phyloP scores from a whole-genome alignment of 2,113 vertebrate genomes.

The Pristiophorus japonicus region DNA sequence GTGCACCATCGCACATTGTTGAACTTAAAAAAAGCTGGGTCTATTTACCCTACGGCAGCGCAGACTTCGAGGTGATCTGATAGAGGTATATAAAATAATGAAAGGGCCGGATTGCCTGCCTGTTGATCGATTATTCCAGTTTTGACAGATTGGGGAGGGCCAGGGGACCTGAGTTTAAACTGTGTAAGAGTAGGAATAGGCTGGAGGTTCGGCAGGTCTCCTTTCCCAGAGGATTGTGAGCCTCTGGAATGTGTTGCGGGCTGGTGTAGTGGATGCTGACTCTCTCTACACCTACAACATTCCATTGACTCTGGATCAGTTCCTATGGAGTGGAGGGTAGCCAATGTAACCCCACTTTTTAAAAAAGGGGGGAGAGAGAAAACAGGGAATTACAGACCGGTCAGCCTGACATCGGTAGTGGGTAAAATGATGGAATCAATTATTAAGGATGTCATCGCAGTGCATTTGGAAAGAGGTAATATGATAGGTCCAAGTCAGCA shows the following conservation, averaged over 20 bases:
- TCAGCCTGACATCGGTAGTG: too few species aligned
- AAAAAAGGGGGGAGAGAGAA: too few species aligned
- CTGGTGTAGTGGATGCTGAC: neutral
- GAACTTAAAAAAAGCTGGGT: neutral
- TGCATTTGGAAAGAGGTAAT: too few species aligned
- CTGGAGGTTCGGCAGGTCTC: neutral
- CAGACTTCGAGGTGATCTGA: neutral
- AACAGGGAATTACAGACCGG: too few species aligned
- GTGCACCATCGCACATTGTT: neutral
- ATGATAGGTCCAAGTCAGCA: too few species aligned
- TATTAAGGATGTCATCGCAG: too few species aligned
- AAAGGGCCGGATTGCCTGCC: neutral
- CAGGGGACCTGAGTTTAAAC: neutral
- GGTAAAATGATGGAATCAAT: too few species aligned
- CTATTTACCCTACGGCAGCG: neutral
- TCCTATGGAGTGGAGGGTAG: too few species aligned
- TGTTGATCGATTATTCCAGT: neutral
- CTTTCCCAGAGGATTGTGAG: neutral
- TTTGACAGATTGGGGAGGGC: neutral
- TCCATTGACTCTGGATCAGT: too few species aligned
- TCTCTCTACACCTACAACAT: neutral
- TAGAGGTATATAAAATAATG: neutral
- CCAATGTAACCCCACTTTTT: too few species aligned
- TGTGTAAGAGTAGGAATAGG: neutral
- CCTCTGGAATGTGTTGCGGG: neutral